A percentile compares a stretch with the other conserved stretches of the same genome.
phyloP scores from a whole-genome alignment of 2,888 invertebrate species.

The Mycalesis mineus region DNA sequence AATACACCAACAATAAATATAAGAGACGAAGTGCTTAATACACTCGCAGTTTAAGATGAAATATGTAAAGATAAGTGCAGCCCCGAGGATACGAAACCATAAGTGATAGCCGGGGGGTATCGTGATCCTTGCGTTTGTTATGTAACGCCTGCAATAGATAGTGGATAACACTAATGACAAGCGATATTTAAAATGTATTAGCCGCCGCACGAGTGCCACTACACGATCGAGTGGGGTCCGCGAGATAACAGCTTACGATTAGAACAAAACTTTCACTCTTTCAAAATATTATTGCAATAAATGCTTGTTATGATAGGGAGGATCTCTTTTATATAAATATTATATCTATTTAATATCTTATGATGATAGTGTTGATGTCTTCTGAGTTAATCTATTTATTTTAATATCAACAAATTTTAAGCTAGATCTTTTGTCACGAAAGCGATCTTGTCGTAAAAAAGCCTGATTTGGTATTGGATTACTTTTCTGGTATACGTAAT shows the following conservation, averaged over 20 bases:
- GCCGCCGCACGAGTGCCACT: slow-evolving; percentile 44
- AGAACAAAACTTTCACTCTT: slow-evolving; percentile 60
- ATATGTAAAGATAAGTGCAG: slow-evolving; percentile 4
- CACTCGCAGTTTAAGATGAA: slow-evolving; percentile 1
- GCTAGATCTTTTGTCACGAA: no score
- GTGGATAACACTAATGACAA: slow-evolving; percentile 70
- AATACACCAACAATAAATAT: background rate
- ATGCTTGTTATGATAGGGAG: background rate
- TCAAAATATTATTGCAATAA: slow-evolving; percentile 20
- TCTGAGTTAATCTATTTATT: no score
- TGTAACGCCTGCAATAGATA: slow-evolving; percentile 65
- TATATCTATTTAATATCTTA: no score
- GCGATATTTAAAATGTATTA: slow-evolving; percentile 70
- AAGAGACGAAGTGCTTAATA: slow-evolving; percentile 2
- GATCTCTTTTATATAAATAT: no score
- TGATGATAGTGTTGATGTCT: no score
- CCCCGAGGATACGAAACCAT: slow-evolving; percentile 33
- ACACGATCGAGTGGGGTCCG: slow-evolving; percentile 67
- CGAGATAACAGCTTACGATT: slow-evolving; percentile 60
- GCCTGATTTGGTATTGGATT: no score
- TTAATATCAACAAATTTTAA: no score
- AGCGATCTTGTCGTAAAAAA: no score
- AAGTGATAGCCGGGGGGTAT: slow-evolving; percentile 56
- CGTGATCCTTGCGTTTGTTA: slow-evolving; percentile 55
- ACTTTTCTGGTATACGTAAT: no score